Evolutionary conservation across 23 tunicate species (phyloP).

Genomic region (Oikopleura vanhoeffeni): DNA sequence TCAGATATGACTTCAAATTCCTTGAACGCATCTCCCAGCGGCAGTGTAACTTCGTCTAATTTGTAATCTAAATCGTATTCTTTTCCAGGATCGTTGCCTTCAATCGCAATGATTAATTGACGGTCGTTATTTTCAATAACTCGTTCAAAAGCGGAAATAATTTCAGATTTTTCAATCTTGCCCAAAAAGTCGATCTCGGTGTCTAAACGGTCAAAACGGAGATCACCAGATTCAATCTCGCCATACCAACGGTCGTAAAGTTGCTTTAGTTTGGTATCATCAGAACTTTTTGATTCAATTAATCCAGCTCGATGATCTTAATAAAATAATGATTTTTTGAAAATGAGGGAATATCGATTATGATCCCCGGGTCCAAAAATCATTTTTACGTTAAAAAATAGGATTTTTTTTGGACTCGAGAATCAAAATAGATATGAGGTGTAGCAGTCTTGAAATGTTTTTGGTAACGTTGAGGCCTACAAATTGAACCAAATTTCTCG

Average conservation of each 20-base stretch:
- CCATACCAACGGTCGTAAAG: not conserved
- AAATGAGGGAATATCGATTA: no score
- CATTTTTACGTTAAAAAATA: no score
- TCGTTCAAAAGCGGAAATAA: not conserved
- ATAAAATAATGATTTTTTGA: no score
- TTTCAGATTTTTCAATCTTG: not conserved
- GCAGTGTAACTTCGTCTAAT: not conserved
- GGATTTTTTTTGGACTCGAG: no score
- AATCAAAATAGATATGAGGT: no score
- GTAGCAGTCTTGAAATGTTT: no score
- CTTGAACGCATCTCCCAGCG: not conserved
- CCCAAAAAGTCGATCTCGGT: not conserved
- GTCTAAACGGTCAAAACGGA: not conserved
- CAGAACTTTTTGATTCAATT: not conserved
- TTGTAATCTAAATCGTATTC: not conserved
- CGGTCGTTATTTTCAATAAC: not conserved
- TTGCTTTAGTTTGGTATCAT: slow-evolving; percentile 2
- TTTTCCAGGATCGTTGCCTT: not conserved
- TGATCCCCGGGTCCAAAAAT: no score
- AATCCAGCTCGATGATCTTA: slow-evolving; percentile 12
- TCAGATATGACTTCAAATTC: not conserved
- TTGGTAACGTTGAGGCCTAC: no score
- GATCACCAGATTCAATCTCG: not conserved
- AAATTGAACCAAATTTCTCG: no score
- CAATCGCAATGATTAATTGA: not conserved